Percentiles rank a stretch among this genome's conserved stretches.
These are phyloP conservation scores for Andricus curvator DNA, from an alignment of 2,888 invertebrate genomes.

Conservation along the genomic window DNA sequence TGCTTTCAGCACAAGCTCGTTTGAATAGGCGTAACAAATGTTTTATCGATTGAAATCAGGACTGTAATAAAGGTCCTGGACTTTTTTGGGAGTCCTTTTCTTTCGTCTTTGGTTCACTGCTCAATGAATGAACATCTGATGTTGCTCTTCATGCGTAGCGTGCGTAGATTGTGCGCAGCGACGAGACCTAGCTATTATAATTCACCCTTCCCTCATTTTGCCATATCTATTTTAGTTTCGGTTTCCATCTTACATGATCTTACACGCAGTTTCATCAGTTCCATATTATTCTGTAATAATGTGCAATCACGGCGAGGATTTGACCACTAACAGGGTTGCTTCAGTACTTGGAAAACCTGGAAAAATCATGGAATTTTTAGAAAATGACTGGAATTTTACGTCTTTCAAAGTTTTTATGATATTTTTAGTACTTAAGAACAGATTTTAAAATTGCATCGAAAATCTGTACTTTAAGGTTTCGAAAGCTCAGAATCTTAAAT, in stretches of 20 bases:
- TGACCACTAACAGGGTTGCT: background rate
- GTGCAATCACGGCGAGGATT: background rate
- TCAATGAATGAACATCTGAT: constrained; percentile 17
- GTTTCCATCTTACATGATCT: background rate
- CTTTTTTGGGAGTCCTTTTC: background rate
- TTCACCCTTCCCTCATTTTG: background rate
- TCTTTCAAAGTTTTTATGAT: too few species aligned
- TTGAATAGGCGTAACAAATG: background rate
- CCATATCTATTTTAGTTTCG: background rate
- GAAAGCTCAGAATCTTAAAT: too few species aligned
- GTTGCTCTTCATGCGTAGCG: constrained; percentile 8
- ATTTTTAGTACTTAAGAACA: too few species aligned
- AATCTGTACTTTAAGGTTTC: too few species aligned
- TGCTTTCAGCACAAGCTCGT: background rate
- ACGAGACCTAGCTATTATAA: background rate
- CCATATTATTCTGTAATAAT: background rate
- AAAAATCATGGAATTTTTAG: too few species aligned
- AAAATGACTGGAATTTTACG: too few species aligned
- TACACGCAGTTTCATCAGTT: background rate
- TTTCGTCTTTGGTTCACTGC: constrained; percentile 15
- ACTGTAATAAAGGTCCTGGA: background rate
- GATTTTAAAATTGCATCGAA: too few species aligned
- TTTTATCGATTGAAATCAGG: constrained; percentile 13
- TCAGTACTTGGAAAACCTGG: too few species aligned
- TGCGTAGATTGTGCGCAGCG: constrained; percentile 13